phyloP scores from a whole-genome alignment of 92 coral and sea anemone genomes.

The Galaxea fascicularis region DNA sequence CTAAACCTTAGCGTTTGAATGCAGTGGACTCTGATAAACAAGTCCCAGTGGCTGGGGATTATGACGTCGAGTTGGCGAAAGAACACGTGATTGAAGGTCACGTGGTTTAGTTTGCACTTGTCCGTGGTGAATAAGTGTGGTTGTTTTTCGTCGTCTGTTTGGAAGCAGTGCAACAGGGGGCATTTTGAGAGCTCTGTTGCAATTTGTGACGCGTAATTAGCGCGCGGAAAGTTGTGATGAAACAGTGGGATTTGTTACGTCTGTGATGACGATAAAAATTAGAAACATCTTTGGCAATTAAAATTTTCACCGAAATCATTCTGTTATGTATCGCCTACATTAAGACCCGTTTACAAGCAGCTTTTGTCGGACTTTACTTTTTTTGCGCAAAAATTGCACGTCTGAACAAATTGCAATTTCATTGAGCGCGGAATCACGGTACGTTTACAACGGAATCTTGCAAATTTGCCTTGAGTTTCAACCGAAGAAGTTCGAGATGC shows the following conservation, averaged over 20 bases:
- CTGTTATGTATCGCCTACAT: not conserved
- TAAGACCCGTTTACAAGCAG: not conserved
- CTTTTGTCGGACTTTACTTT: too few species aligned
- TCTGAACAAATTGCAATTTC: too few species aligned
- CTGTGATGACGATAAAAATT: not conserved
- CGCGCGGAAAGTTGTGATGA: slow-evolving; percentile 14
- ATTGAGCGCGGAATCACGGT: too few species aligned
- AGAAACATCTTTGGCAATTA: not conserved
- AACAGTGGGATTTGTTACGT: slow-evolving; percentile 10
- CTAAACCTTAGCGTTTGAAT: slow-evolving; percentile 73
- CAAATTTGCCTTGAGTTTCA: too few species aligned
- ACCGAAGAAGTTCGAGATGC: too few species aligned
- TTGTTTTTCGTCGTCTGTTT: slow-evolving; percentile 69
- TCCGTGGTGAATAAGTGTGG: slow-evolving; percentile 74
- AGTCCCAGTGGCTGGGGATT: slow-evolving; percentile 96
- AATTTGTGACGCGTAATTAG: not conserved
- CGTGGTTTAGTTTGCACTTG: slow-evolving; percentile 76
- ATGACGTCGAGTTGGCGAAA: slow-evolving; percentile 93
- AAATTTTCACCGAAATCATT: too few species aligned
- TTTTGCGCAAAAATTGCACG: too few species aligned
- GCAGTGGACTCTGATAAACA: slow-evolving; percentile 84
- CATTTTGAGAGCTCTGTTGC: slow-evolving; percentile 2
- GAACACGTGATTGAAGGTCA: slow-evolving; percentile 72
- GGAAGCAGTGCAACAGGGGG: slow-evolving; percentile 21
- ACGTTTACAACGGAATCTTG: too few species aligned